A percentile compares a stretch with the other conserved stretches of the same genome.
Evolutionary conservation across 2,113 vertebrate genomes (phyloP).

Genomic region (Sporophila hypoxantha): DNA sequence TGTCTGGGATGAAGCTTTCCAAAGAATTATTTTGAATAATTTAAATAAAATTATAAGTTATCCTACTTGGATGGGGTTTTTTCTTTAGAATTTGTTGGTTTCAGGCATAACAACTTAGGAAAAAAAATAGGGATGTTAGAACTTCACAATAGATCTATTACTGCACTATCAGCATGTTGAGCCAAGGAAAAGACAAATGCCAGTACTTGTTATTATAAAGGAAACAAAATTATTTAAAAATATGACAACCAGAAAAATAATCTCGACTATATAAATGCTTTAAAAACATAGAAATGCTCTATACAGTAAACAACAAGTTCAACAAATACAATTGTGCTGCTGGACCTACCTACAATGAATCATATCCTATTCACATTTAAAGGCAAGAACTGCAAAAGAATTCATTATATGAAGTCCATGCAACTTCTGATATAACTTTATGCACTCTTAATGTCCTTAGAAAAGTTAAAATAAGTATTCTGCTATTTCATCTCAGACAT

Average conservation of each 20-base stretch:
- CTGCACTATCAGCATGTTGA: not conserved
- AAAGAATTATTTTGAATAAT: conserved; percentile 2
- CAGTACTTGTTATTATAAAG: not conserved
- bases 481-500: not conserved
- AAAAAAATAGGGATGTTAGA: not conserved
- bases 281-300: not conserved
- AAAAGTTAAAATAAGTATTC: not conserved
- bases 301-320: not conserved
- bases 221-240: not conserved
- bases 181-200: not conserved
- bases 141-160: not conserved
- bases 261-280: not conserved
- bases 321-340: not conserved
- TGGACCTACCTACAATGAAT: not conserved
- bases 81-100: not conserved
- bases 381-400: not conserved
- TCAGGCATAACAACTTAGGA: not conserved
- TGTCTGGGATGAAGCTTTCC: conserved; percentile 36
- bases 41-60: not conserved
- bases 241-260: not conserved
- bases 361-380: not conserved
- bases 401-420: not conserved
- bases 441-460: not conserved
- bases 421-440: not conserved
- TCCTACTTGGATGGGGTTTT: not conserved